Percentiles rank a stretch among this genome's conserved stretches.
Conservation (phyloP, 2,113 vertebrate genomes). For the Numida meleagris region DNA sequence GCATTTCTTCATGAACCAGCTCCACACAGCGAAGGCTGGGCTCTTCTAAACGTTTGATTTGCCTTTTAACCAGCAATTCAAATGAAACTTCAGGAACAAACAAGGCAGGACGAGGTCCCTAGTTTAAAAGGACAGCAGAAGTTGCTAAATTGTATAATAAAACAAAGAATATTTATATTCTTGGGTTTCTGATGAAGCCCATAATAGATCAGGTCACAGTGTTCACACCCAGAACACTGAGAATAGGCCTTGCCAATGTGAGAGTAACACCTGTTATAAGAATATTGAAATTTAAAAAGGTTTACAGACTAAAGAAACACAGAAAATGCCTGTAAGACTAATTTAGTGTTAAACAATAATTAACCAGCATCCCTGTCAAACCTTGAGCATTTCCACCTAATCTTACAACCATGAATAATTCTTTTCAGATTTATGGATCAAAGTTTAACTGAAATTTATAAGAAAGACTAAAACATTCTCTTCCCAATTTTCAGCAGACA, state of each 20-base stretch:
- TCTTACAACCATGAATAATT: background rate
- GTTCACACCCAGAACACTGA: background rate
- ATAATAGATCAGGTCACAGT: background rate
- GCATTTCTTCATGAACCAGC: constrained; percentile 98
- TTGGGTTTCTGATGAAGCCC: background rate
- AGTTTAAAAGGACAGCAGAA: background rate
- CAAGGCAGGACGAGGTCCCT: constrained; percentile 96
- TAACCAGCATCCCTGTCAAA: background rate
- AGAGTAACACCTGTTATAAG: background rate
- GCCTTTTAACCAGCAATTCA: constrained; percentile 95
- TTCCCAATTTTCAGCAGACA: background rate
- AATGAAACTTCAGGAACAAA: constrained; percentile 98
- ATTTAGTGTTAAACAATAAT: background rate
- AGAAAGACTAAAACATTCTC: background rate
- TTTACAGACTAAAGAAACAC: background rate
- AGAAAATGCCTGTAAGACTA: background rate
- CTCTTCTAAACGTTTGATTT: constrained; percentile 96
- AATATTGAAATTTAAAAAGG: background rate
- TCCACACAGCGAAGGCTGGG: constrained; percentile 97
- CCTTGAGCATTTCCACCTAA: background rate
- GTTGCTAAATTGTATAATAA: background rate
- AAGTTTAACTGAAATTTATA: background rate
- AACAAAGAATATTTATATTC: background rate
- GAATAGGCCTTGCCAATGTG: background rate
- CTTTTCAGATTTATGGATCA: background rate